Conservation (phyloP, 1,140 invertebrate genomes). For the Diorhabda elongata region DNA sequence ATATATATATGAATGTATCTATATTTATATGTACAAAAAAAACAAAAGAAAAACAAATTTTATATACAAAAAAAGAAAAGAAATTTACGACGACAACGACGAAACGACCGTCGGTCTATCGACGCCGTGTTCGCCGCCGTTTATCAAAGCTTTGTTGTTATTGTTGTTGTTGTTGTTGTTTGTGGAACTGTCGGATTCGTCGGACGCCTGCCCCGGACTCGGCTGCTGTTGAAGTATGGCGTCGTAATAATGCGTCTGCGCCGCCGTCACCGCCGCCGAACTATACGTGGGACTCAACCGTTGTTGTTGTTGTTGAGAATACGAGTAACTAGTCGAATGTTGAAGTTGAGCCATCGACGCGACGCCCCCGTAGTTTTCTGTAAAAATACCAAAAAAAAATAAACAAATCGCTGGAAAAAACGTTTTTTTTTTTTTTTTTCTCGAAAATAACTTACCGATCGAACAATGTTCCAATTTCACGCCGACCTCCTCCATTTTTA, state of each 20-base stretch:
- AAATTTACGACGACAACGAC: slow-evolving; percentile 38
- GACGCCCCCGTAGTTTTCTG: slow-evolving; percentile 46
- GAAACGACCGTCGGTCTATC: slow-evolving; percentile 46
- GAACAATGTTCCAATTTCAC: slow-evolving; percentile 35
- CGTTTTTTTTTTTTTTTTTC: no score
- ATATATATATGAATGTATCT: no score
- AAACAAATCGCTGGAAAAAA: no score
- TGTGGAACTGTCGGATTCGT: slow-evolving; percentile 36
- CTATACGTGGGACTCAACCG: slow-evolving; percentile 32
- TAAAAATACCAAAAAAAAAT: slow-evolving; percentile 13
- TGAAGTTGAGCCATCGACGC: slow-evolving; percentile 30
- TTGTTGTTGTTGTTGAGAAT: slow-evolving; percentile 33
- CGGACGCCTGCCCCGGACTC: slow-evolving; percentile 38
- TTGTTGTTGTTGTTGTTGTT: slow-evolving; percentile 41
- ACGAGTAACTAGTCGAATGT: slow-evolving; percentile 29
- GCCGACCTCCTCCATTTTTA: slow-evolving; percentile 36
- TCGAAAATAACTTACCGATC: slow-evolving; percentile 28
- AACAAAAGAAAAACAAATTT: no score
- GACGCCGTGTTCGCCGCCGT: slow-evolving; percentile 33
- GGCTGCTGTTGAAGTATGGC: slow-evolving; percentile 32
- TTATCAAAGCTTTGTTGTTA: slow-evolving; percentile 44
- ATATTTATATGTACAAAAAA: no score
- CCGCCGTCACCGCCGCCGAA: slow-evolving; percentile 32
- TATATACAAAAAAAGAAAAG: neutral
- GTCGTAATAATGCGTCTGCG: slow-evolving; percentile 34